Conservation (phyloP, 35 echinoderm and acorn worm species). For the Diadema setosum region DNA sequence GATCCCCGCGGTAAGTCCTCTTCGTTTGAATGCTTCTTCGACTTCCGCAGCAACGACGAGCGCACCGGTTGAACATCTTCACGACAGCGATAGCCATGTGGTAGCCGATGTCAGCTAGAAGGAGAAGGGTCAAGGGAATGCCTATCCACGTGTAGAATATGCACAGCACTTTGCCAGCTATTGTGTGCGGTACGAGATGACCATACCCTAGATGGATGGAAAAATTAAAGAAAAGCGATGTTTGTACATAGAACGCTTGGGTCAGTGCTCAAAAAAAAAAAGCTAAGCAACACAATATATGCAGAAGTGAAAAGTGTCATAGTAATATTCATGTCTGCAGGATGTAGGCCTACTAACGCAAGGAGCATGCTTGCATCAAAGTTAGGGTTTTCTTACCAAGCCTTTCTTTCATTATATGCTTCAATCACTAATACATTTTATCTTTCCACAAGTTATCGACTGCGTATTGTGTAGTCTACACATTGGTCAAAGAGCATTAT, state of each 20-base stretch:
- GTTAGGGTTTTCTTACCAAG: too few species aligned
- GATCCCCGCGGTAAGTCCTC: not conserved
- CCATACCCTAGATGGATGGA: not conserved
- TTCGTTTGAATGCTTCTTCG: not conserved
- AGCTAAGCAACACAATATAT: not conserved
- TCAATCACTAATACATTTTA: too few species aligned
- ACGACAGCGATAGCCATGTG: not conserved
- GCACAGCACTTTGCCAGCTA: not conserved
- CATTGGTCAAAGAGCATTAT: too few species aligned
- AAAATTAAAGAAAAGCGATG: not conserved
- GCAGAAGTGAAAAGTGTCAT: not conserved
- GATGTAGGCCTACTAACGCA: too few species aligned
- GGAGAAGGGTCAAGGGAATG: not conserved
- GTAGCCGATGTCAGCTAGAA: not conserved
- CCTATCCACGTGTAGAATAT: constrained; percentile 1
- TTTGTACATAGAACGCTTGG: not conserved
- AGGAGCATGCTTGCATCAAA: too few species aligned
- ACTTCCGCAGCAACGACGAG: not conserved
- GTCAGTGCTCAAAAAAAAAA: not conserved
- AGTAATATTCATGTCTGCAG: too few species aligned
- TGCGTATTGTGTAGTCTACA: too few species aligned
- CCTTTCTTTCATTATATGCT: too few species aligned
- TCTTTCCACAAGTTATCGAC: too few species aligned
- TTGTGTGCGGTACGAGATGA: not conserved
- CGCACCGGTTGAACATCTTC: not conserved